These are phyloP conservation scores for Butorides virescens DNA, from an alignment of 2,113 vertebrate species.

Conservation along the genomic window DNA sequence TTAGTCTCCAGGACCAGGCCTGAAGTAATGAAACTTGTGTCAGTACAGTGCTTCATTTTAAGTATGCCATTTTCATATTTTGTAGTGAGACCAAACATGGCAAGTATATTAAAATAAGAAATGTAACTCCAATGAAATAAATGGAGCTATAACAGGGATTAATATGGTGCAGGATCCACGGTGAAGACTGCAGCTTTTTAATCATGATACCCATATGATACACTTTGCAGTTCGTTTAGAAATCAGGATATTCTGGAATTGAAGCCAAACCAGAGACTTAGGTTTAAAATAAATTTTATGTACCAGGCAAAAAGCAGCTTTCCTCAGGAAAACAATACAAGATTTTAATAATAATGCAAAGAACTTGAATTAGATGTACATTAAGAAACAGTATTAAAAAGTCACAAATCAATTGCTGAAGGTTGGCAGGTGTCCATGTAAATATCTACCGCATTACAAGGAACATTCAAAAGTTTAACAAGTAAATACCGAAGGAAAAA, in stretches of 20 bases:
- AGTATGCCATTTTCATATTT: not conserved
- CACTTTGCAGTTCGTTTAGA: conserved; percentile 41
- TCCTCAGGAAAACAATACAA: not conserved
- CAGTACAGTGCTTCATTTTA: not conserved
- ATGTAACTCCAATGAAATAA: not conserved
- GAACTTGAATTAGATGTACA: not conserved
- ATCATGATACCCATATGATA: not conserved
- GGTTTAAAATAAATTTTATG: conserved; percentile 21
- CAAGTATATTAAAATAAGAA: not conserved
- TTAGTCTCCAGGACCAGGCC: not conserved
- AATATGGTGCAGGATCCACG: not conserved
- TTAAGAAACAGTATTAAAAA: not conserved
- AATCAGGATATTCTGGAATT: conserved; percentile 35
- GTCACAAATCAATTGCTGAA: not conserved
- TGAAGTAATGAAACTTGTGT: not conserved
- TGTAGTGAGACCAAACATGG: not conserved
- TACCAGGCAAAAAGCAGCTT: not conserved
- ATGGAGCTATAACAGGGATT: not conserved
- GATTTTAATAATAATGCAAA: not conserved
- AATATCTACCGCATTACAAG: not conserved
- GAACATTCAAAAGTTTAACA: not conserved
- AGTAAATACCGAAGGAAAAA: not conserved
- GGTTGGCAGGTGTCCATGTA: not conserved
- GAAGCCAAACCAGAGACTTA: conserved; percentile 40
- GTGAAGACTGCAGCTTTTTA: conserved; percentile 10